Base-by-base conservation (phyloP, 2,797 vertebrate genomes). In the Alectoris magna region DNA sequence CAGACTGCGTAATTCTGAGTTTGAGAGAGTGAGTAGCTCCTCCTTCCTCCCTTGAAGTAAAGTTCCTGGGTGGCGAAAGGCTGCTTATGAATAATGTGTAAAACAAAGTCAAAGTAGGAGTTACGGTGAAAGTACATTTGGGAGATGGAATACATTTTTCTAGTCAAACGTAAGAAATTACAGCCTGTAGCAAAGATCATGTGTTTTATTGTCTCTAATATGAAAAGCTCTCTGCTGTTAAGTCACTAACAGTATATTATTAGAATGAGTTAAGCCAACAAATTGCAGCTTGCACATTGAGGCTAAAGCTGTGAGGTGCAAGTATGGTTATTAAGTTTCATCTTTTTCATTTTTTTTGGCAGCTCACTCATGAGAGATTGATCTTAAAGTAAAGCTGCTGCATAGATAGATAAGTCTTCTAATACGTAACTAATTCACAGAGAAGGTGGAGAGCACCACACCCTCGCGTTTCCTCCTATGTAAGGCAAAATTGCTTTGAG, bases 141-240 rank as follows among this genome's bases (percentile, higher is more conserved):
- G 71, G 68, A 93, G 76, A 34, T 46, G 27, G 9, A 56, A 73
- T 90, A 38, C 73, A 53, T 89, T 92, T 95, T 95, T 91, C 70
- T 78, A 87, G 76, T 67, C 73, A 67, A 60, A 73, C 73, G 55
- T 73, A 88, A 91, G 75, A 81, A 85, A 44, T 91, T 72, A 60
- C 62, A 80, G 76, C 55, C 62, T 87, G 75, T 77, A 67, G 84
- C 84, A 88, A 90, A 55, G 48, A 58, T 34, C 69, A 39, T 0
- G 2, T 36, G 55, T 59, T 91, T 85, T 24, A 49, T 44, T 36
- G 51, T 59, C 69, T 89, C 26, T 73, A 36, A 24, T 60, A 38
- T 63, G 73, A 77, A 41, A 73, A 84, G 87, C 39, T 53, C 70
- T 91, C 59, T 63, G 46, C 69, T 89, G 82, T 74, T 71, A 55